These are phyloP conservation scores for Psittacus erithacus DNA, from an alignment of 2,113 vertebrate genomes.

Conservation along the genomic window DNA sequence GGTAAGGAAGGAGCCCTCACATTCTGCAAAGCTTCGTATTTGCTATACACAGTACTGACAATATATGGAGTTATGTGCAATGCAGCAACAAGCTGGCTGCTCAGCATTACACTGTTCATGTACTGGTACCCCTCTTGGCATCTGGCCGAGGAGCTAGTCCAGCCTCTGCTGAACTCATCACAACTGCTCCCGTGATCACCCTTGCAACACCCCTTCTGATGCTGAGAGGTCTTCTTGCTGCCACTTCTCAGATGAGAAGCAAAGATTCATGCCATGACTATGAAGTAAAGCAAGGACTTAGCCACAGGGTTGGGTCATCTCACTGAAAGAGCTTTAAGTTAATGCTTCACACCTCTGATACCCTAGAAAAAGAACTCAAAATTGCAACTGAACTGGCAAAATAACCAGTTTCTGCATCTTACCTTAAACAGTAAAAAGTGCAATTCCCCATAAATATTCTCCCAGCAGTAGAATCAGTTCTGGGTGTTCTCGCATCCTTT, in stretches of 20 bases:
- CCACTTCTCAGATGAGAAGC: not conserved
- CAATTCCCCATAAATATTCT: not conserved
- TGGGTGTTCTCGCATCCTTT: not conserved
- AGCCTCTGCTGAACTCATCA: not conserved
- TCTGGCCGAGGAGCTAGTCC: not conserved
- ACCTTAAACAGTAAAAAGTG: not conserved
- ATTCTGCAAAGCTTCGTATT: not conserved
- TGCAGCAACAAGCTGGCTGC: not conserved
- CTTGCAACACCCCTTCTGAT: not conserved
- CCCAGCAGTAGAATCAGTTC: not conserved
- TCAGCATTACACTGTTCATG: not conserved
- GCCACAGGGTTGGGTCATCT: not conserved
- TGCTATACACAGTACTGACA: accelerated
- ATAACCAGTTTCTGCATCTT: not conserved
- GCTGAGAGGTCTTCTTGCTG: not conserved
- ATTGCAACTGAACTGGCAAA: not conserved
- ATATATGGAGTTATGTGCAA: accelerated
- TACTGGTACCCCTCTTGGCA: accelerated
- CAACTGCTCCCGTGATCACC: not conserved
- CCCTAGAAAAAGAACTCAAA: not conserved
- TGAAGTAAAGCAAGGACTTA: not conserved
- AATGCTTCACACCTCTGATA: not conserved
- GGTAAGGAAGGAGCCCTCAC: not conserved
- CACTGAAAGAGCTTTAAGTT: not conserved
- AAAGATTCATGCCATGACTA: not conserved